Conservation (phyloP, 2,797 vertebrate genomes). For the Molossus molossus region DNA sequence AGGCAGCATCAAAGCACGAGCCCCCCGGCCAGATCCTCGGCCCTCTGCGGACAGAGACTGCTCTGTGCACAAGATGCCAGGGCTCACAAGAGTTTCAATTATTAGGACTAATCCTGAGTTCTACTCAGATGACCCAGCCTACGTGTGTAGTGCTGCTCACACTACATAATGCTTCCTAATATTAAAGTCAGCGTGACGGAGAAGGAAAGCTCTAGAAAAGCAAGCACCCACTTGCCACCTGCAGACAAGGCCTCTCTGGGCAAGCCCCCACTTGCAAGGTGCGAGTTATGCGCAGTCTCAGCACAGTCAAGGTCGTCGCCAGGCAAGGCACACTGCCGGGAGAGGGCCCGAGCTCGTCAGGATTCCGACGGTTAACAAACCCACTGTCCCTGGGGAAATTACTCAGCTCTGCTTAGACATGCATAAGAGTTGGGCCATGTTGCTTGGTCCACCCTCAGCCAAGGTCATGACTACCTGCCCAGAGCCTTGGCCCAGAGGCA, state of each 20-base stretch:
- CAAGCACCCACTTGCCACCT: background rate
- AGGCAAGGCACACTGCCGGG: background rate
- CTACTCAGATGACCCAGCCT: background rate
- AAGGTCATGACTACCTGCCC: background rate
- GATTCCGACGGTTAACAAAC: slow-evolving; percentile 68
- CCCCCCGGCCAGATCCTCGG: background rate
- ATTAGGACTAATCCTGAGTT: background rate
- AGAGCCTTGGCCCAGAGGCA: background rate
- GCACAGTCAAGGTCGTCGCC: slow-evolving; percentile 65
- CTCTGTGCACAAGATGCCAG: background rate
- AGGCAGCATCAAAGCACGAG: background rate
- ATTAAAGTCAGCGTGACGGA: background rate
- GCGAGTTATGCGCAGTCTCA: background rate
- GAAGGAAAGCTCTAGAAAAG: slow-evolving; percentile 47
- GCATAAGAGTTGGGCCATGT: background rate
- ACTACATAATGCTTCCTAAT: background rate
- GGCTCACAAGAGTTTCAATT: background rate
- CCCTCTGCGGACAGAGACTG: background rate
- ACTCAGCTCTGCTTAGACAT: background rate
- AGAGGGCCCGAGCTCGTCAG: slow-evolving; percentile 2
- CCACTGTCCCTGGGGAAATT: slow-evolving; percentile 24
- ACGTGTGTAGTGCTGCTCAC: rapidly evolving
- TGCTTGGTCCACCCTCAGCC: background rate
- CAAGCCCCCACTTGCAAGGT: background rate
- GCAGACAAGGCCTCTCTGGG: background rate